These are phyloP conservation scores for Pan paniscus DNA, from an alignment of 2,113 vertebrate species.

Conservation along the genomic window DNA sequence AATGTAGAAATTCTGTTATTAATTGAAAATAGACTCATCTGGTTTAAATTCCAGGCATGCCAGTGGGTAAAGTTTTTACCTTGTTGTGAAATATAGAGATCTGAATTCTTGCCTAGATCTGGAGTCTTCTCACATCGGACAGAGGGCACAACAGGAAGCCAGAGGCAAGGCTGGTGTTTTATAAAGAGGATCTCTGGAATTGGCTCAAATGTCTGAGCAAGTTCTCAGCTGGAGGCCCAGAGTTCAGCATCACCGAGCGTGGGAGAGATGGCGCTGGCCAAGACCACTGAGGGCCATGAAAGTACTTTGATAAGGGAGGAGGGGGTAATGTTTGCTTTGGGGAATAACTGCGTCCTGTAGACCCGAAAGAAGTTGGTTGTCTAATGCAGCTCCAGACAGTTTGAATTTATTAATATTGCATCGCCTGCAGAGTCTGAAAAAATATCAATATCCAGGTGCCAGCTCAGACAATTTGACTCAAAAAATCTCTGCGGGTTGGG, in stretches of 20 bases:
- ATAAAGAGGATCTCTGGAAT: background rate
- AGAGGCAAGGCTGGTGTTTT: background rate
- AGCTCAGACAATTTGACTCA: background rate
- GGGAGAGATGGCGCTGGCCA: background rate
- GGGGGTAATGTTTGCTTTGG: background rate
- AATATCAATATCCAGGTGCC: background rate
- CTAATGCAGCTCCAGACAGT: background rate
- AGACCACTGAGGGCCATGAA: background rate
- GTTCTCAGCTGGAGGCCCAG: background rate
- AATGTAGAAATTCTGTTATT: slow-evolving; percentile 4
- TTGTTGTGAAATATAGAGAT: background rate
- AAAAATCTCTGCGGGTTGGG: background rate
- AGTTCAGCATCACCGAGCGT: background rate
- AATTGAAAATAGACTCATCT: background rate
- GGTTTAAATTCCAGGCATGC: background rate
- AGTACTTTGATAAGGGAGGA: background rate
- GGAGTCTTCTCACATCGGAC: background rate
- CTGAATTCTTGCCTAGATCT: background rate
- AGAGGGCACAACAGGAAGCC: background rate
- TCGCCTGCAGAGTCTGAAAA: background rate
- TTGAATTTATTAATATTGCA: background rate
- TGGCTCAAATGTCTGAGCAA: background rate
- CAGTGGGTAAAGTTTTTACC: background rate
- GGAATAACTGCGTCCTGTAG: background rate
- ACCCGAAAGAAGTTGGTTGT: background rate